These are phyloP conservation scores for Junonia oenone DNA, from an alignment of 2,888 invertebrate species.

Conservation along the genomic window DNA sequence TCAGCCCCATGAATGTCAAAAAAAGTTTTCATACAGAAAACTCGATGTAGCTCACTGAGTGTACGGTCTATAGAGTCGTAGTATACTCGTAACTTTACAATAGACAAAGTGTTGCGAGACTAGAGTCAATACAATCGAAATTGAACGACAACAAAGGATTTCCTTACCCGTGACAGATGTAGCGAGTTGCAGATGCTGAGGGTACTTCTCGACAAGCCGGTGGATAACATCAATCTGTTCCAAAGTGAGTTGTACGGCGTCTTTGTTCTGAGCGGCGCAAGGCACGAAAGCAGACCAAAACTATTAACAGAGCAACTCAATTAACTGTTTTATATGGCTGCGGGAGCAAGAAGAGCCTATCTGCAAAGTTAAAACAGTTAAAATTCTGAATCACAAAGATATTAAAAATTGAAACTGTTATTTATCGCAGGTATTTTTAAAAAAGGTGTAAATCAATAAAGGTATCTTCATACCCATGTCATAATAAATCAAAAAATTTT, in stretches of 20 bases:
- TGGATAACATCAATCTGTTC: conserved; percentile 88
- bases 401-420: too few relatives aligned
- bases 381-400: too few relatives aligned
- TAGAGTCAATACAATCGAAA: neutral
- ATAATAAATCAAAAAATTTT: too few relatives aligned
- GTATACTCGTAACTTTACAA: neutral
- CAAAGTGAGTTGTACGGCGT: conserved; percentile 84
- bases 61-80: too few relatives aligned
- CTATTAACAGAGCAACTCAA: conserved; percentile 52
- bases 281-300: conserved; percentile 88
- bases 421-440: too few relatives aligned
- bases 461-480: too few relatives aligned
- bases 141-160: neutral
- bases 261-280: conserved; percentile 84
- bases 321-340: neutral
- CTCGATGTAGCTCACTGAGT: too few relatives aligned
- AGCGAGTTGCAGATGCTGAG: conserved; percentile 81
- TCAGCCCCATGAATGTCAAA: too few relatives aligned
- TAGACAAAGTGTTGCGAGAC: neutral
- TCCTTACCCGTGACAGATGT: conserved; percentile 83
- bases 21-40: too few relatives aligned
- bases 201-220: conserved; percentile 84
- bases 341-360: too few relatives aligned
- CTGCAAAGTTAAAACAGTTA: neutral
- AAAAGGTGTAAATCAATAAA: too few relatives aligned